phyloP scores from a whole-genome alignment of 2,797 vertebrate genomes.

The Tokudaia tokunoshimensis region DNA sequence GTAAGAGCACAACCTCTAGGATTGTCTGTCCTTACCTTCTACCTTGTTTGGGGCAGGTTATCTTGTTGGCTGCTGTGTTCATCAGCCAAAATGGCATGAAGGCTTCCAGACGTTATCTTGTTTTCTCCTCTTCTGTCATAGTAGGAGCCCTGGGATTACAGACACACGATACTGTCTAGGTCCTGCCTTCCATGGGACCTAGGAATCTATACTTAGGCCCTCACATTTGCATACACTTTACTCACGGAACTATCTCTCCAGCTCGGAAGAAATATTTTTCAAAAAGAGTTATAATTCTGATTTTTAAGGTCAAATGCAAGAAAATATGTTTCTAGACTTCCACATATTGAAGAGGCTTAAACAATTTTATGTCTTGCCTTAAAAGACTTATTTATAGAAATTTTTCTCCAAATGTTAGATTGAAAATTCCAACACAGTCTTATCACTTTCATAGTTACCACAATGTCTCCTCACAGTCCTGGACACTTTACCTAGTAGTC shows the following conservation, averaged over 20 bases:
- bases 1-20: background rate
- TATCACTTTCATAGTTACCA: background rate
- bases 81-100: background rate
- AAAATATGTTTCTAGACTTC: slow-evolving; percentile 50
- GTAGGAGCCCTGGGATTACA: background rate
- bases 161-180: background rate
- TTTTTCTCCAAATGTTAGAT: slow-evolving; percentile 42
- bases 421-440: background rate
- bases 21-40: background rate
- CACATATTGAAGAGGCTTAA: background rate
- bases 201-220: background rate
- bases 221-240: background rate
- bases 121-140: background rate
- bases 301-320: slow-evolving; percentile 52
- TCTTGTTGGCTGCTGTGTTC: background rate
- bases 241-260: background rate
- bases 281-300: background rate
- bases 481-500: background rate
- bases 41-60: background rate
- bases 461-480: background rate
- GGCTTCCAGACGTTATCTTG: background rate
- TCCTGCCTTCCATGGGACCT: background rate
- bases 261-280: background rate
- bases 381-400: slow-evolving; percentile 16
- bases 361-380: slow-evolving; percentile 10